A percentile compares a stretch with the other conserved stretches of the same genome.
Conservation (phyloP, 2,113 vertebrate species). For the Ctenomys sociabilis region DNA sequence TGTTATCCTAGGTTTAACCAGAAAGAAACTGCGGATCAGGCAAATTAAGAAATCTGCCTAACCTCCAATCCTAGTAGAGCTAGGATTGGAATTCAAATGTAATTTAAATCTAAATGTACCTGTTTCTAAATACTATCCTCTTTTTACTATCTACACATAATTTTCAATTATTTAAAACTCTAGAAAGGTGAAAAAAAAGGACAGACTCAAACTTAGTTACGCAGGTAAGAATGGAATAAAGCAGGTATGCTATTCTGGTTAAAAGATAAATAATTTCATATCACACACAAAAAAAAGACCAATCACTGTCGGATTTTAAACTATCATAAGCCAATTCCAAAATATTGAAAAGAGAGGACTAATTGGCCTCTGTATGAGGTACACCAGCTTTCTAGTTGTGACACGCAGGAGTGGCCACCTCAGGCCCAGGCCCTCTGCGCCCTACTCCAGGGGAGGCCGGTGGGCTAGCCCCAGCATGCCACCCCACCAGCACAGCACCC, state of each 20-base stretch:
- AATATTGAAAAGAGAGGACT: not conserved
- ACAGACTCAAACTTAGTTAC: slow-evolving; percentile 38
- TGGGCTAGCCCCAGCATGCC: not conserved
- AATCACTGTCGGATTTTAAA: slow-evolving; percentile 47
- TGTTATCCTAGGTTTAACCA: not conserved
- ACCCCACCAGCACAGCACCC: not conserved
- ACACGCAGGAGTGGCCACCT: not conserved
- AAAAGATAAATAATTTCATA: not conserved
- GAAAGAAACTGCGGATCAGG: not conserved
- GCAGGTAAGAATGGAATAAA: slow-evolving; percentile 40
- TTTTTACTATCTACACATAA: slow-evolving; percentile 34
- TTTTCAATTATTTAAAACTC: slow-evolving; percentile 60
- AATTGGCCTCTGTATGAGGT: not conserved
- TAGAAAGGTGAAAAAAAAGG: not conserved
- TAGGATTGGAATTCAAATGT: not conserved
- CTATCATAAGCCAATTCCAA: slow-evolving; percentile 21
- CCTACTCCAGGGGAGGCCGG: not conserved
- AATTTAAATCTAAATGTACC: not conserved
- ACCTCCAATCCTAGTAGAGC: not conserved
- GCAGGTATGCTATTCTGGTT: not conserved
- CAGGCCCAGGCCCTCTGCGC: not conserved
- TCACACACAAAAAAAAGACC: not conserved
- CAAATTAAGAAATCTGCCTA: not conserved
- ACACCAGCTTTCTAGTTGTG: not conserved
- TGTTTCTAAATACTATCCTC: slow-evolving; percentile 1